These are phyloP conservation scores for Micromesistius poutassou DNA, from an alignment of 2,797 vertebrate genomes.

Conservation along the genomic window DNA sequence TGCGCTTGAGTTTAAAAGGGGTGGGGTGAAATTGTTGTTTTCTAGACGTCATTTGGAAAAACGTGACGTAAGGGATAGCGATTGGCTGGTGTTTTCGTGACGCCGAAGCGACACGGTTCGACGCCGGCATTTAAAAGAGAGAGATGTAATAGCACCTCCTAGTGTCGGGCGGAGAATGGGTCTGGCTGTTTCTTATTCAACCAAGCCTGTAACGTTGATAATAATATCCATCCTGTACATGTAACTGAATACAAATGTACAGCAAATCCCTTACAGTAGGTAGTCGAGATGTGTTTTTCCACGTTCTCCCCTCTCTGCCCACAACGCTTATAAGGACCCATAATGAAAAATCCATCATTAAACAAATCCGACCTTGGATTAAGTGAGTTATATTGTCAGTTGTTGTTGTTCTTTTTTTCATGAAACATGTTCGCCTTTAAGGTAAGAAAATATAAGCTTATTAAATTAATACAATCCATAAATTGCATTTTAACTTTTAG, in stretches of 20 bases:
- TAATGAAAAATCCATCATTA: no score
- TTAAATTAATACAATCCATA: background rate
- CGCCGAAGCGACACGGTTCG: background rate
- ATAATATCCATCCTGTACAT: background rate
- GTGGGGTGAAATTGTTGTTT: background rate
- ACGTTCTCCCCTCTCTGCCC: no score
- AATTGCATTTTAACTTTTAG: background rate
- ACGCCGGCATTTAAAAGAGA: background rate
- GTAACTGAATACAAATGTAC: no score
- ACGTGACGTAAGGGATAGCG: background rate
- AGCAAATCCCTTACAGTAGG: no score
- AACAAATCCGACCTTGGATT: no score
- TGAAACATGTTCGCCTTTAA: background rate
- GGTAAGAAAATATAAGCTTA: background rate
- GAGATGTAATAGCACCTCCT: background rate
- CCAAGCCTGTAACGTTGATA: background rate
- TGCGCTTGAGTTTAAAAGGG: slow-evolving; percentile 45
- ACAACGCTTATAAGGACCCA: no score
- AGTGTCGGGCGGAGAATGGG: background rate
- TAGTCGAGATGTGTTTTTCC: no score
- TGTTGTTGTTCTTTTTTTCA: background rate
- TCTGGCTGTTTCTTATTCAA: background rate
- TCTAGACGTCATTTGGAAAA: background rate
- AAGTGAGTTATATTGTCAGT: background rate
- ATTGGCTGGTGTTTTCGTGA: background rate